These are phyloP conservation scores for Baronia brevicornis DNA, from an alignment of 2,888 invertebrate genomes.

Conservation along the genomic window DNA sequence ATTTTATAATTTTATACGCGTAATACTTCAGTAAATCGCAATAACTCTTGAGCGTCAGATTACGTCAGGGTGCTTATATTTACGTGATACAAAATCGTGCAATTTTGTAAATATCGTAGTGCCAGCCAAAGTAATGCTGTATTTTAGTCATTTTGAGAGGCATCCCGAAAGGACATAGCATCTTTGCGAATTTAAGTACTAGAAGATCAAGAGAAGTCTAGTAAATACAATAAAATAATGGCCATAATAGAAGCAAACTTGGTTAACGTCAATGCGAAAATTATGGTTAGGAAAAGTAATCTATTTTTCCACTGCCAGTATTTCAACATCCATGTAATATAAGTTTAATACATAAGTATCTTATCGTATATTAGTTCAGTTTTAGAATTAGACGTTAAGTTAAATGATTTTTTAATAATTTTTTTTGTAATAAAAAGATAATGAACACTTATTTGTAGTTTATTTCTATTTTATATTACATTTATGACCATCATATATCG, in stretches of 20 bases:
- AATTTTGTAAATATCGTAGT: too few species aligned
- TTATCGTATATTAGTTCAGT: conserved; percentile 42
- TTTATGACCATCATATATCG: conserved; percentile 4
- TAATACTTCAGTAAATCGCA: too few species aligned
- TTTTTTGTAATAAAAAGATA: conserved; percentile 69
- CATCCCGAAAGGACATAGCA: too few species aligned
- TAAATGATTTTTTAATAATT: conserved; percentile 73
- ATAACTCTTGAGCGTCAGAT: conserved; percentile 4
- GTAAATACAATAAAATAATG: conserved; percentile 9
- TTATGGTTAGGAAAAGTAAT: conserved; percentile 33
- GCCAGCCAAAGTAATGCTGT: too few species aligned
- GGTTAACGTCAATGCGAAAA: conserved; percentile 18
- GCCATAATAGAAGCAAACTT: conserved; percentile 13
- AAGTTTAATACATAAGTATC: conserved; percentile 40
- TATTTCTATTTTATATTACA: conserved; percentile 11
- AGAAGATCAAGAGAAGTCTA: too few species aligned
- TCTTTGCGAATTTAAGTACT: too few species aligned
- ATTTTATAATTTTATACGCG: too few species aligned
- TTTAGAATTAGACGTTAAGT: conserved; percentile 48
- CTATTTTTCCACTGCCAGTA: conserved; percentile 77
- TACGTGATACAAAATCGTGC: too few species aligned
- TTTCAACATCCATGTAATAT: conserved; percentile 63
- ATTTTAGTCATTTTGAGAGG: too few species aligned
- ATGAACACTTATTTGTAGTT: conserved; percentile 20
- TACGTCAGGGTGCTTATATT: conserved; percentile 9